Base-by-base conservation (phyloP, 2,888 invertebrate species). In the Rosalia funebris region DNA sequence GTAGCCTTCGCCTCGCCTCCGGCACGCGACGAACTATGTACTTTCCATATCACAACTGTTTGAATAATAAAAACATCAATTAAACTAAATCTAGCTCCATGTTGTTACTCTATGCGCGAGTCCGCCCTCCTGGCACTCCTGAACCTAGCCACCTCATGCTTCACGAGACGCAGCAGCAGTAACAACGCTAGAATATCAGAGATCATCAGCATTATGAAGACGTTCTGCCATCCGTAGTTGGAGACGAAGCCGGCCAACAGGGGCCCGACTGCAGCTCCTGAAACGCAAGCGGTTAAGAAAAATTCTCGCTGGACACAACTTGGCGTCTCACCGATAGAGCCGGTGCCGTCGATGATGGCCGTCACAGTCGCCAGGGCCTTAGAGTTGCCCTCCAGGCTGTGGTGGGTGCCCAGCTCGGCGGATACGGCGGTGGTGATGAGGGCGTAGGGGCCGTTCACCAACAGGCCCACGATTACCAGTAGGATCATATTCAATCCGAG, bases 311-410 rank as follows among this genome's bases (percentile, higher is more conserved):
- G n/a, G n/a, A n/a, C n/a, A n/a, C n/a, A n/a, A n/a, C n/a, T n/a
- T n/a, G n/a, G n/a, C n/a, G n/a, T n/a, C n/a, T n/a, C n/a, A 65
- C 91, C 93, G 57, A 94, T 87, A 61, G 93, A 94, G 4, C 98
- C 97, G 0, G 97, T 97, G 42, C 98, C 98, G 82, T 98, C 98
- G 42, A 98, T 97, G 71, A 98, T 96, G 15, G 97, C 95, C 0
- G 97, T 95, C n/a, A 98, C 97, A 0, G 98, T 98, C 4, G 98
- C 96, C 60, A 98, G 81, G 2, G 97, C 98, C 77, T 91, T 92
- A 0, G 94, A 83, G 82, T 93, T 94, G 1, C 93, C 93, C 50
- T 90, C 88, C 54, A 97, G 83, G 62, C 91, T 91, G 17, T 70
- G 71, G 83, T 96, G 96, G 0, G 94, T 92, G 11, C 98, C 96